Evolutionary conservation across 2,113 vertebrate species (phyloP).

Genomic region (Microcebus murinus): DNA sequence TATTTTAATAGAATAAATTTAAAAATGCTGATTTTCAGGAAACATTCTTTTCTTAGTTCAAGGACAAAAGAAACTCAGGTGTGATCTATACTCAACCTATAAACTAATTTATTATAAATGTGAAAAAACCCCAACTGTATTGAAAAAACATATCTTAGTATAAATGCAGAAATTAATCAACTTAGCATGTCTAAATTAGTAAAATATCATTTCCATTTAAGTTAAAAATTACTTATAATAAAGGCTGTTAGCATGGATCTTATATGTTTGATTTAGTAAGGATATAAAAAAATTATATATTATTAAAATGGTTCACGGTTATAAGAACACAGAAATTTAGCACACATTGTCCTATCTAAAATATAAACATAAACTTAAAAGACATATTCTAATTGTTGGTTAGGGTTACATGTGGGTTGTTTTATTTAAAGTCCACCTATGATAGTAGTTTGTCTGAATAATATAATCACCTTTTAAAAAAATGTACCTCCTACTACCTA

Average conservation of each 20-base stretch:
- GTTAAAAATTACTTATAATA: constrained; percentile 54
- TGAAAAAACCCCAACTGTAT: background rate
- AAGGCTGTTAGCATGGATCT: constrained; percentile 48
- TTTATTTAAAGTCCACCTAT: background rate
- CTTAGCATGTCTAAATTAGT: background rate
- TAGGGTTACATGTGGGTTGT: background rate
- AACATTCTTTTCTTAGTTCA: background rate
- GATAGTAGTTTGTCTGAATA: background rate
- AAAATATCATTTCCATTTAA: constrained; percentile 62
- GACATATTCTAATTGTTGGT: background rate
- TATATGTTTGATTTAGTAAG: constrained; percentile 77
- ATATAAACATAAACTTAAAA: constrained; percentile 40
- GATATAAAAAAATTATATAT: constrained; percentile 58
- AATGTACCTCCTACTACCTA: background rate
- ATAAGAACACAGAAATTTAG: background rate
- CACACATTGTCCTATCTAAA: background rate
- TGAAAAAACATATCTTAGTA: constrained; percentile 64
- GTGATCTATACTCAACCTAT: background rate
- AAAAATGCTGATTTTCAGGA: background rate
- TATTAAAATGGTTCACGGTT: constrained; percentile 42
- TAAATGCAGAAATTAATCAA: constrained; percentile 32
- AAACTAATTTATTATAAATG: background rate
- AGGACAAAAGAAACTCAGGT: constrained; percentile 13
- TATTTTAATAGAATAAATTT: background rate
- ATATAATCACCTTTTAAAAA: background rate